Conservation (phyloP, 1,140 invertebrate species). For the Lepidurus packardi region DNA sequence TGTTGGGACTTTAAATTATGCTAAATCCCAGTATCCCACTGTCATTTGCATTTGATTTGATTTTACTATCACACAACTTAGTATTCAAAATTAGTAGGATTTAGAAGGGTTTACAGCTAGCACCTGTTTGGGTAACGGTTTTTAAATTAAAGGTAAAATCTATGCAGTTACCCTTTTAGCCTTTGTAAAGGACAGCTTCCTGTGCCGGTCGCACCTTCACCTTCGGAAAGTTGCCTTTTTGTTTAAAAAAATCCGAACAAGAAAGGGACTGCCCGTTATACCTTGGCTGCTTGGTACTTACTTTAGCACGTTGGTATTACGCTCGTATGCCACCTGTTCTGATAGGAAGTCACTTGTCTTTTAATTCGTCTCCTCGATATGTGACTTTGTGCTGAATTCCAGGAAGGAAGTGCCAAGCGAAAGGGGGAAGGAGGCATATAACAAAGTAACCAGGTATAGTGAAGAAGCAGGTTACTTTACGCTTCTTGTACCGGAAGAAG, state of each 20-base stretch:
- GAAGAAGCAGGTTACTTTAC: neutral
- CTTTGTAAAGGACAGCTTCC: neutral
- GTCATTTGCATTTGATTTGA: neutral
- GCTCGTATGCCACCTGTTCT: neutral
- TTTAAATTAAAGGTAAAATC: neutral
- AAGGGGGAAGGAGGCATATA: neutral
- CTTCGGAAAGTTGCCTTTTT: neutral
- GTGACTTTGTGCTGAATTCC: conserved; percentile 14
- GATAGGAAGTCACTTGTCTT: conserved; percentile 18
- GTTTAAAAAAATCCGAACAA: neutral
- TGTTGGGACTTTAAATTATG: neutral
- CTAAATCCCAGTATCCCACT: neutral
- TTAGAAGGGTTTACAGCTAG: neutral
- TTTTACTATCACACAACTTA: neutral
- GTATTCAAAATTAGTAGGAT: too few relatives aligned
- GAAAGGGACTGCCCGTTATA: neutral
- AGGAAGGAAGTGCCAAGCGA: conserved; percentile 6
- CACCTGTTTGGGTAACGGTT: neutral
- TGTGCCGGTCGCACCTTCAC: neutral
- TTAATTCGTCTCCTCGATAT: conserved; percentile 5
- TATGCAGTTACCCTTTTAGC: conserved; percentile 4
- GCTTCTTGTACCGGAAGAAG: conserved; percentile 12
- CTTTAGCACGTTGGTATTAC: neutral
- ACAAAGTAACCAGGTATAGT: neutral
- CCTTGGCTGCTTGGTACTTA: too few relatives aligned